phyloP scores from a whole-genome alignment of 2,113 vertebrate genomes.

The Eulacestoma nigropectus region DNA sequence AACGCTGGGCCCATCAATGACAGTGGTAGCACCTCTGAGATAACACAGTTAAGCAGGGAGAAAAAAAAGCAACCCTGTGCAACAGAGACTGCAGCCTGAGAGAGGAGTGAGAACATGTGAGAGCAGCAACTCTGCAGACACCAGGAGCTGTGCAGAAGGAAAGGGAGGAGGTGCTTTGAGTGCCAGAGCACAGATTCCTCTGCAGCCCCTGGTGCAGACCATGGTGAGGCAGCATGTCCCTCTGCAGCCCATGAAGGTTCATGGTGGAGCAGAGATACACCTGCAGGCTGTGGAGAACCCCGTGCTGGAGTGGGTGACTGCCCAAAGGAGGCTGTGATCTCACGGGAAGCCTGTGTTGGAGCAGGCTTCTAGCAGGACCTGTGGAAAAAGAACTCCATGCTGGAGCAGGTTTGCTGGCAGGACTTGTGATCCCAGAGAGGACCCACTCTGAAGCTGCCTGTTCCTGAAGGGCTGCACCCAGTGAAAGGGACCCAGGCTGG shows the following conservation, averaged over 20 bases:
- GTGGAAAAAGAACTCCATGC: not conserved
- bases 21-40: not conserved
- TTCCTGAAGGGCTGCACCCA: not conserved
- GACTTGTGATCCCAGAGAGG: accelerated
- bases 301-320: not conserved
- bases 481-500: not conserved
- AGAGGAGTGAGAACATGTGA: not conserved
- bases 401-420: not conserved
- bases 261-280: not conserved
- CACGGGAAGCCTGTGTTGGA: not conserved
- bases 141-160: not conserved
- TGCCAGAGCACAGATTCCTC: not conserved
- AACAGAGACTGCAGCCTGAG: not conserved
- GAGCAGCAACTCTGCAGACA: not conserved
- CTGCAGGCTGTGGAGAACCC: not conserved
- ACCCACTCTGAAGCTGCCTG: not conserved
- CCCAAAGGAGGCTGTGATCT: not conserved
- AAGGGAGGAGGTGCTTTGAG: not conserved
- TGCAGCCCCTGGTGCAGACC: accelerated
- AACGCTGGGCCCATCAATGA: not conserved
- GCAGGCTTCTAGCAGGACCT: not conserved
- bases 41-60: not conserved
- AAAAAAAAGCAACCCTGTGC: not conserved
- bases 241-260: not conserved
- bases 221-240: not conserved